Base-by-base conservation (phyloP, 2,113 vertebrate species). In the Vireo altiloquus region DNA sequence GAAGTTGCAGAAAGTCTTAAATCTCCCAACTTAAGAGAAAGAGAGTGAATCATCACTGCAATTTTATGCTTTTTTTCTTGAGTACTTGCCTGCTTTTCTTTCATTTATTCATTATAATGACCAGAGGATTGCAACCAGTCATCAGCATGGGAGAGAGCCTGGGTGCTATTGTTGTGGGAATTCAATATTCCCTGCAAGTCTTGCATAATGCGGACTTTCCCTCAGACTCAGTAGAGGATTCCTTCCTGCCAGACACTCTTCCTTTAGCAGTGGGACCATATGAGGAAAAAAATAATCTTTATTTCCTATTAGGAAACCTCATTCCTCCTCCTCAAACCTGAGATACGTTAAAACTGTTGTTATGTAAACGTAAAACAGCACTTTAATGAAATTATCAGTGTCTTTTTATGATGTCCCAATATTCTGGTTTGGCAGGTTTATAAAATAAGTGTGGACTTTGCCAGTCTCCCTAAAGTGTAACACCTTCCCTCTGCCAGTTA, bases 211-310 rank as follows among this genome's bases (percentile, higher is more conserved):
- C 46, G 64, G 76, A 46, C 76, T 89, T 94, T 92, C 69, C 47
- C 68, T 94, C 21, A 39, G 79, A 79, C 25, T 84, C 46, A 42
- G 53, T 46, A 46, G 71, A 96, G 53, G 53, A 79, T 68, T 94
- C 14, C 68, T 94, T 96, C 60, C 65, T 81, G 56, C 28, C 60
- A 84, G 68, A 56, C 64, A 37, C 20, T 74, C 39, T 95, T 92
- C 27, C 82, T 87, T 42, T 57, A 86, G 49, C 49, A 71, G 24
- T 13, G 37, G 33, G 52, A 81, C 68, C 79, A 65, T 56, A 71
- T 46, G 60, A 90, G 57, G 86, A 27, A 68, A 89, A 93, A 80
- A 70, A 15, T 61, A 63, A 59, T 15, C 12, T 78, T 82, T 77
- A 78, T 78, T 74, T 77, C 65, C 42, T 39, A 6, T 17, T 65